Percentiles rank a stretch among this genome's conserved stretches.
These are phyloP conservation scores for Nymphicus hollandicus DNA, from an alignment of 2,113 vertebrate genomes.

Conservation along the genomic window DNA sequence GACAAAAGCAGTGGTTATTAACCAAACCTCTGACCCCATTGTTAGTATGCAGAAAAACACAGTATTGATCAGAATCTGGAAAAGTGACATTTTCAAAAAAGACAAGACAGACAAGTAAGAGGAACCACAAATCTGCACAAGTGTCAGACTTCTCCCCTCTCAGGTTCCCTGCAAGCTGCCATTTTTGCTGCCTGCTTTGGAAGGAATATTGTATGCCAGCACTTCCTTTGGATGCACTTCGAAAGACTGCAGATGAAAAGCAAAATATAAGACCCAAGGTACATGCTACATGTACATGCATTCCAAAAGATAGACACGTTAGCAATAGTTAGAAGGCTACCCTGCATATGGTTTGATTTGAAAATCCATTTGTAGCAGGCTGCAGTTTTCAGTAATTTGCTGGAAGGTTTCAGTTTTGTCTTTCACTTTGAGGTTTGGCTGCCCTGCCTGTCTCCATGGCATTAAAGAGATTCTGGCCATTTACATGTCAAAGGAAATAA, in stretches of 20 bases:
- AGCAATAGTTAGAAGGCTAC: not conserved
- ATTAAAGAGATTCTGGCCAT: rapidly evolving
- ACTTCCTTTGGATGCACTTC: not conserved
- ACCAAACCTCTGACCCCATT: not conserved
- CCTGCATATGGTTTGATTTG: not conserved
- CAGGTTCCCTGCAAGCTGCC: not conserved
- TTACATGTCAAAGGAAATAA: not conserved
- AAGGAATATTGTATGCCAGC: not conserved
- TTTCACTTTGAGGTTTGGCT: not conserved
- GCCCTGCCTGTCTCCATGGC: not conserved
- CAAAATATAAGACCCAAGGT: not conserved
- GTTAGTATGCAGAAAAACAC: not conserved
- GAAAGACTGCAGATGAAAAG: not conserved
- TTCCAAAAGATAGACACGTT: not conserved
- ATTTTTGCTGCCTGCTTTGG: not conserved
- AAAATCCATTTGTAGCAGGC: not conserved
- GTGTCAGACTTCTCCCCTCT: not conserved
- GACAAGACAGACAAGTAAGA: not conserved
- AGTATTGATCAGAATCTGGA: not conserved
- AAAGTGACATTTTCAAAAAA: not conserved
- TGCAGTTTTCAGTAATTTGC: not conserved
- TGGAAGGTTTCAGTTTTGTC: not conserved
- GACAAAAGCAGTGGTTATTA: not conserved
- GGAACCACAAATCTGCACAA: not conserved
- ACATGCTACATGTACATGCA: not conserved